Percentiles rank a stretch among this genome's conserved stretches.
Evolutionary conservation across 2,797 vertebrate species (phyloP).

Genomic region (Sebastes flavidus): DNA sequence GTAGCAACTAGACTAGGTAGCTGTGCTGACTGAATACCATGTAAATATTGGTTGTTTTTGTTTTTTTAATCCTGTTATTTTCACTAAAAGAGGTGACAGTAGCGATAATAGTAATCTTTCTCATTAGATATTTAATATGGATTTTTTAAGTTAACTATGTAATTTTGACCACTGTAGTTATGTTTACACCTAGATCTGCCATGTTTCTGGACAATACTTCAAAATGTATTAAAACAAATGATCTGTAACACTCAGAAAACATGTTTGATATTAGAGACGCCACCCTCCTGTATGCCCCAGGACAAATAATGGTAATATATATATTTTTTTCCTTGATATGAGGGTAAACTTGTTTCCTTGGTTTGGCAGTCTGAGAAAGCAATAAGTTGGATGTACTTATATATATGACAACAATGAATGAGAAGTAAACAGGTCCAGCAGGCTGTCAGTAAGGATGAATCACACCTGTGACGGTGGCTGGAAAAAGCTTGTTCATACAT

Average conservation of each 20-base stretch:
- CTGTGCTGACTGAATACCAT: constrained; percentile 60
- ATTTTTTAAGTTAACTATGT: constrained; percentile 29
- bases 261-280: neutral
- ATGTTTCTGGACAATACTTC: constrained; percentile 9
- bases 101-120: constrained; percentile 38
- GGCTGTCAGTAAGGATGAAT: too few relatives aligned
- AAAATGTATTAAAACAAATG: neutral
- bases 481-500: too few relatives aligned
- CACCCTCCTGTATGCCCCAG: too few relatives aligned
- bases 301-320: too few relatives aligned
- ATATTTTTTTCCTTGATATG: neutral
- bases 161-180: constrained; percentile 59
- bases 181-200: constrained; percentile 50
- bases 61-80: constrained; percentile 31
- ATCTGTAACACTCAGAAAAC: neutral
- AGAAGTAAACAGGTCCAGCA: too few relatives aligned
- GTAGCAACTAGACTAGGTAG: constrained; percentile 52
- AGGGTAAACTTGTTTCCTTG: too few relatives aligned
- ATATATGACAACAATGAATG: too few relatives aligned
- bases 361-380: too few relatives aligned
- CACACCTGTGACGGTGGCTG: too few relatives aligned
- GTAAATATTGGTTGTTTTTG: constrained; percentile 62
- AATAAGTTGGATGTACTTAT: too few relatives aligned
- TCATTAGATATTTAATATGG: constrained; percentile 66
- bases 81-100: constrained; percentile 32